Evolutionary conservation across 2,797 vertebrate genomes (phyloP).

Genomic region (Dipus sagitta): DNA sequence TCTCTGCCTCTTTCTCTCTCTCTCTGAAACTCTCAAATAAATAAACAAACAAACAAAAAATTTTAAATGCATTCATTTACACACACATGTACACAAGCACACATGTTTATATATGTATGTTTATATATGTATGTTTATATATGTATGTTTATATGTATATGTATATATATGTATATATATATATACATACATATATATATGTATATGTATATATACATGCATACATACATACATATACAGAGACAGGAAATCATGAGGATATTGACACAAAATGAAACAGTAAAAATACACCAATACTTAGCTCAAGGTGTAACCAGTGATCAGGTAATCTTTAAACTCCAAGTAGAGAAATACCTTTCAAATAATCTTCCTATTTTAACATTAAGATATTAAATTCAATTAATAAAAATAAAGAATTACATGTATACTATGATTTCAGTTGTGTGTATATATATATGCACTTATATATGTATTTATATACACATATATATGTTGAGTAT

Average conservation of each 20-base stretch:
- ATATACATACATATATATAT: no score
- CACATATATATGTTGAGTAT: neutral
- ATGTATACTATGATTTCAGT: neutral
- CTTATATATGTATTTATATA: neutral
- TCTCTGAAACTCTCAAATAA: no score
- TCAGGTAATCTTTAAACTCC: neutral
- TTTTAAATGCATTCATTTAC: neutral
- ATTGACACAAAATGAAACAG: neutral
- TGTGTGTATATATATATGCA: neutral
- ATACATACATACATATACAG: neutral
- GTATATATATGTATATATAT: no score
- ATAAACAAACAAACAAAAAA: no score
- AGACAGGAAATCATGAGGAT: neutral
- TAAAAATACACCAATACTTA: neutral
- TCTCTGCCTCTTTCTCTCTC: no score
- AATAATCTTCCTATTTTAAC: neutral
- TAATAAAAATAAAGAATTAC: neutral
- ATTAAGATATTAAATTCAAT: neutral
- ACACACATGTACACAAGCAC: no score
- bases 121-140: no score
- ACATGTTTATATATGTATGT: no score
- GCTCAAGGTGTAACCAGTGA: neutral
- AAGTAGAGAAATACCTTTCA: neutral
- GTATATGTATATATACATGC: fast-evolving
- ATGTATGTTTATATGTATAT: no score